phyloP scores from a whole-genome alignment of 2,797 vertebrate species.

The Sorex maritimensis region DNA sequence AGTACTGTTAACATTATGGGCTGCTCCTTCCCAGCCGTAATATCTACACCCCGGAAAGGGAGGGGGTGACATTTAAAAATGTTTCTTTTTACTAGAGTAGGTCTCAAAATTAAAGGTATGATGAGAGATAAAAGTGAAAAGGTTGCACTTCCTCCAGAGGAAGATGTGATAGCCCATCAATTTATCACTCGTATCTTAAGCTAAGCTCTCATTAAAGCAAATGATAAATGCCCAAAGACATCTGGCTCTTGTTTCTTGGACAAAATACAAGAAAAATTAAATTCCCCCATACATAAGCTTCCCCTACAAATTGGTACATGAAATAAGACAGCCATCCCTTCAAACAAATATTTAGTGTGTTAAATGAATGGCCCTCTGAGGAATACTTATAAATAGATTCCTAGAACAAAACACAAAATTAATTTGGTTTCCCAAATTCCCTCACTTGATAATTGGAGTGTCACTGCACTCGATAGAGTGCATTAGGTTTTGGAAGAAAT shows the following conservation, averaged over 20 bases:
- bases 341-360: constrained; percentile 54
- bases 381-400: constrained; percentile 40
- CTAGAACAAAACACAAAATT: constrained; percentile 33
- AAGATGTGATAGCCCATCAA: constrained; percentile 11
- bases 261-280: constrained; percentile 66
- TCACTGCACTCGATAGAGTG: not conserved
- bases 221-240: constrained; percentile 59
- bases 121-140: not conserved
- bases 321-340: constrained; percentile 64
- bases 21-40: not conserved
- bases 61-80: not conserved
- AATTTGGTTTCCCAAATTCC: not conserved
- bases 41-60: constrained; percentile 8
- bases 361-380: constrained; percentile 54
- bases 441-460: not conserved
- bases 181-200: constrained; percentile 54
- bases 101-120: constrained; percentile 20
- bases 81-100: constrained; percentile 39
- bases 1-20: constrained; percentile 6
- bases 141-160: constrained; percentile 38
- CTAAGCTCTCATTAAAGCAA: constrained; percentile 63
- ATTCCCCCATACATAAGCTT: constrained; percentile 38
- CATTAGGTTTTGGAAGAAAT: constrained; percentile 5
- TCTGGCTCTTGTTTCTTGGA: constrained; percentile 72
- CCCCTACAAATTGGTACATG: constrained; percentile 59